These are phyloP conservation scores for Mormyrus proboscirostris DNA, from an alignment of 2,797 vertebrate species.

Conservation along the genomic window DNA sequence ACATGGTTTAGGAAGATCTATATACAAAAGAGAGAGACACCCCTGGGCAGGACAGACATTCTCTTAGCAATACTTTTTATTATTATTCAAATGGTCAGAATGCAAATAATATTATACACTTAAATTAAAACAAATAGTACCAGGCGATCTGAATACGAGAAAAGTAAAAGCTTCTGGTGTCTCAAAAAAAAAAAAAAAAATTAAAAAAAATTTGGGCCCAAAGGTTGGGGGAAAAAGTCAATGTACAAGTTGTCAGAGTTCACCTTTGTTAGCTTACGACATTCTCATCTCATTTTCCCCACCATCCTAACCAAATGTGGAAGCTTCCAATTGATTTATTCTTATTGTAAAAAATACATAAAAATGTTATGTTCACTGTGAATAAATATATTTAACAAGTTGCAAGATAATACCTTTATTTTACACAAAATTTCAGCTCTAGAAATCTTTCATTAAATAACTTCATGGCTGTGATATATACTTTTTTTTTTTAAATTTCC, in stretches of 20 bases:
- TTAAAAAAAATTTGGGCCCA: constrained; percentile 29
- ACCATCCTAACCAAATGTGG: constrained; percentile 35
- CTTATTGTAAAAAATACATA: constrained; percentile 86
- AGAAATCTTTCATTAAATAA: constrained; percentile 88
- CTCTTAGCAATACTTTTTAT: constrained; percentile 46
- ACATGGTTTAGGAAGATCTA: constrained; percentile 76
- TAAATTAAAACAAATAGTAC: constrained; percentile 44
- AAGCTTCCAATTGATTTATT: constrained; percentile 57
- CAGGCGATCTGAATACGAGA: constrained; percentile 39
- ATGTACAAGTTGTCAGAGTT: constrained; percentile 43
- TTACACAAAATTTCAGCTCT: constrained; percentile 85
- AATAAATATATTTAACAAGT: constrained; percentile 97
- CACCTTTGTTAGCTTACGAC: constrained; percentile 31
- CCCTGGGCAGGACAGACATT: constrained; percentile 63
- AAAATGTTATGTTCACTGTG: constrained; percentile 79
- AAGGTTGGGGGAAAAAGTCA: constrained; percentile 23
- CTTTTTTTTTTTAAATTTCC: constrained; percentile 60
- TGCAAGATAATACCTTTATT: constrained; percentile 86
- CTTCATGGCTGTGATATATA: constrained; percentile 79
- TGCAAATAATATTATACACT: constrained; percentile 34
- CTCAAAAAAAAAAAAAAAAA: constrained; percentile 15
- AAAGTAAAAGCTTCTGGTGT: constrained; percentile 30
- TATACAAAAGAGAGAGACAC: constrained; percentile 75
- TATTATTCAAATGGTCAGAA: constrained; percentile 43
- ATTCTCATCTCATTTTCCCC: constrained; percentile 31